Evolutionary conservation across 2,888 invertebrate genomes (phyloP).

Genomic region (Netelia virgata): DNA sequence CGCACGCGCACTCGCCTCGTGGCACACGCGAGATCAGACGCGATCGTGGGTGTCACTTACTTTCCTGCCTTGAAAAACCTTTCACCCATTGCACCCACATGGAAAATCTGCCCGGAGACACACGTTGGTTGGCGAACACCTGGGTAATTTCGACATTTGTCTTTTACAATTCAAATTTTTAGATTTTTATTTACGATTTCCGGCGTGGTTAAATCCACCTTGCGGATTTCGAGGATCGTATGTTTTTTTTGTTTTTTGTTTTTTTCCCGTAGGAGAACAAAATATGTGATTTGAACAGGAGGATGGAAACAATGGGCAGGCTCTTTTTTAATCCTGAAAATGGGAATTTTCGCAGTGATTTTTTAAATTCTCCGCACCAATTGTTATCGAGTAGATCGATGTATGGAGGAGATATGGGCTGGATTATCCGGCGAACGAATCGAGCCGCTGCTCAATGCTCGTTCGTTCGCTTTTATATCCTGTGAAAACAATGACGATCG

Average conservation of each 20-base stretch:
- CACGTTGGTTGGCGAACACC: slow-evolving; percentile 32
- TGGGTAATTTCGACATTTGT: slow-evolving; percentile 31
- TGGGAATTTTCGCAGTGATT: background rate
- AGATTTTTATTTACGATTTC: background rate
- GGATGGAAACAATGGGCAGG: background rate
- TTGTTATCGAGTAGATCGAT: slow-evolving; percentile 12
- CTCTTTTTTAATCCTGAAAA: slow-evolving; percentile 24
- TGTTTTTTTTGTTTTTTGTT: background rate
- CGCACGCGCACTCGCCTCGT: slow-evolving; percentile 53
- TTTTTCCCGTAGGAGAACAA: background rate
- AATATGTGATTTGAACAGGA: background rate
- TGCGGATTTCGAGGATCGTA: background rate
- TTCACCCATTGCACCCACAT: slow-evolving; percentile 81
- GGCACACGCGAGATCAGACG: slow-evolving; percentile 47
- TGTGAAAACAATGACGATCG: slow-evolving; percentile 57
- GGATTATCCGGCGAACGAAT: slow-evolving; percentile 28
- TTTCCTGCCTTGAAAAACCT: slow-evolving; percentile 81
- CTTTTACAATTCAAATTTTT: background rate
- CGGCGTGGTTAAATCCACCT: background rate
- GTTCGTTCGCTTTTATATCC: slow-evolving; percentile 30
- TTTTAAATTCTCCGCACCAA: background rate
- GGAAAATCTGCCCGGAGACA: slow-evolving; percentile 66
- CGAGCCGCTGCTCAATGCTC: slow-evolving; percentile 21
- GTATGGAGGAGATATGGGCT: slow-evolving; percentile 12
- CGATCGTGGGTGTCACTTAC: slow-evolving; percentile 80